Base-by-base conservation (phyloP, 2,113 vertebrate species). In the Mirounga angustirostris region DNA sequence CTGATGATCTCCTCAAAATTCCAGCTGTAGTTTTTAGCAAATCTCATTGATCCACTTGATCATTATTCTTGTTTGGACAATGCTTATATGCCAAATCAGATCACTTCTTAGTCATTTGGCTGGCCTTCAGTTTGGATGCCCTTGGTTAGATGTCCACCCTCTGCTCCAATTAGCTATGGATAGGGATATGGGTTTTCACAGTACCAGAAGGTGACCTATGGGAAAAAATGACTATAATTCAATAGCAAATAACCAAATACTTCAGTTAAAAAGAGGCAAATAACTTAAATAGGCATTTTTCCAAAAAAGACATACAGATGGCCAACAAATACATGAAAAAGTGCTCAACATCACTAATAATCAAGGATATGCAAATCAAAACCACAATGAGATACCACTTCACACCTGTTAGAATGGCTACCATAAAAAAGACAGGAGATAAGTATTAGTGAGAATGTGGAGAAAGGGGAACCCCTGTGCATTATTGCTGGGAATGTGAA, bases 21-120 rank as follows among this genome's bases (percentile, higher is more conserved):
- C 33, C 36, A 91, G 40, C n/a, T 88, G 58, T 82, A 94, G 87
- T 88, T 74, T 18, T 46, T 88, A 81, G 63, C 19, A 92, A 73
- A 78, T 83, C n/a, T 80, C 10, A 82, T 74, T 69, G 82, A 81
- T 71, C 28, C 33, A 76, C 12, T 26, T 85, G 58, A 46, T 80
- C 24, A 61, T n/a, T 84, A 46, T 73, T 67, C 88, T 28, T 74
- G 12, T 67, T 80, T 92, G 36, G n/a, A 26, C 4, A 89, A 54
- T 95, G 54, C 61, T 91, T 82, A 71, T 52, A 15, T 63, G 65
- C 50, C 12, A 91, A 16, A 50, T 16, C 26, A 74, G 26, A 40
- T 16, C 21, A 67, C 33, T 91, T 61, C 28, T 93, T 76, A 95
- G 71, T 46, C 59, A 52, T 76, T 56, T 43, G 28, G 10, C 9